These are phyloP conservation scores for Labeo catla DNA, from an alignment of 2,113 vertebrate species.

Conservation along the genomic window DNA sequence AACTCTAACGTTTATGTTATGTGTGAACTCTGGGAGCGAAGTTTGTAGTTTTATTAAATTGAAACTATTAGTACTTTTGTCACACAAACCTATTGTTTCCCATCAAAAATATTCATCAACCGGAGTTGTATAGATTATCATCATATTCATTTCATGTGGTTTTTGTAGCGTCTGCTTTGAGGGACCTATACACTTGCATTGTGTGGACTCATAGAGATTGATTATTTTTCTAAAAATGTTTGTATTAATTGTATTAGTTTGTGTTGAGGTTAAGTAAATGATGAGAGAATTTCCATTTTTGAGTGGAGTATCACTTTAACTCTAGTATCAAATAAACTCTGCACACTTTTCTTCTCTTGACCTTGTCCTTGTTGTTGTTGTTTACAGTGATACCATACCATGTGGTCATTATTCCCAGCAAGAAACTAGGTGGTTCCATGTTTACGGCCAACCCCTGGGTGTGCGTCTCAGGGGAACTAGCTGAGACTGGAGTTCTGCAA, in stretches of 20 bases:
- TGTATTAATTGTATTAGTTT: neutral
- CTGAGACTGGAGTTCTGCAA: constrained; percentile 94
- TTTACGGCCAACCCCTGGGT: constrained; percentile 99
- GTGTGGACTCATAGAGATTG: too few species aligned
- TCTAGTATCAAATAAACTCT: neutral
- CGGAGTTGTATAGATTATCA: too few species aligned
- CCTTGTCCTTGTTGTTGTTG: constrained; percentile 43
- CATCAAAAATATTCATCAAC: too few species aligned
- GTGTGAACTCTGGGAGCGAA: too few species aligned
- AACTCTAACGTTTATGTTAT: too few species aligned
- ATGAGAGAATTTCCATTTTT: neutral
- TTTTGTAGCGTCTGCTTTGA: too few species aligned
- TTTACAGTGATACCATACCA: constrained; percentile 95
- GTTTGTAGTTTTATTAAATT: too few species aligned
- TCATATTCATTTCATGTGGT: too few species aligned
- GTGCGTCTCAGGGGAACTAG: constrained; percentile 94
- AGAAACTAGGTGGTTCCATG: constrained; percentile 97
- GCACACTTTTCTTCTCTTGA: neutral
- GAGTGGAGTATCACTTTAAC: neutral
- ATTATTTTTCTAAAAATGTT: too few species aligned
- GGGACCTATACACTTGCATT: too few species aligned
- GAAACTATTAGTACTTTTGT: too few species aligned
- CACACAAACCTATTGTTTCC: too few species aligned
- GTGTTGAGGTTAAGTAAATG: neutral
- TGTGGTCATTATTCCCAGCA: constrained; percentile 92